These are phyloP conservation scores for Aphelocoma californica DNA, from an alignment of 2,797 vertebrate genomes.

Conservation along the genomic window DNA sequence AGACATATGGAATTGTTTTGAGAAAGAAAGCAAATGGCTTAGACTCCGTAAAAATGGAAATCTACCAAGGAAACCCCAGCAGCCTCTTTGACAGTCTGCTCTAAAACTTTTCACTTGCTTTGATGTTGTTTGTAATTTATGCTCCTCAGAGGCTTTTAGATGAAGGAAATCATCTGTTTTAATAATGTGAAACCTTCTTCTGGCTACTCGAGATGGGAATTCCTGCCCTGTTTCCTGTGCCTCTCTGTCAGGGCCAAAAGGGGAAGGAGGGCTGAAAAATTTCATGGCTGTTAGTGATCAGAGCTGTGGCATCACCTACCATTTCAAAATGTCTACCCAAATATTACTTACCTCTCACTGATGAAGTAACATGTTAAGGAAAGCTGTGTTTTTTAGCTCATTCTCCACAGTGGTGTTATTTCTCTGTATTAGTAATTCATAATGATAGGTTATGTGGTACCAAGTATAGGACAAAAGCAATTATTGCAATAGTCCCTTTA, in stretches of 20 bases:
- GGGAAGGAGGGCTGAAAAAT: slow-evolving; percentile 20
- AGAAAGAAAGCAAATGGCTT: slow-evolving; percentile 39
- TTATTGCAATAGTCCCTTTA: slow-evolving; percentile 64
- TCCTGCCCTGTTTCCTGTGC: slow-evolving; percentile 56
- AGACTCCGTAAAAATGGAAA: slow-evolving; percentile 51
- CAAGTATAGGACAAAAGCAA: slow-evolving; percentile 56
- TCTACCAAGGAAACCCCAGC: slow-evolving; percentile 47
- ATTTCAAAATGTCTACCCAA: neutral
- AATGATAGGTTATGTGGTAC: slow-evolving; percentile 49
- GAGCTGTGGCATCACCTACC: neutral
- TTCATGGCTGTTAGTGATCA: neutral
- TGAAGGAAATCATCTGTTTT: slow-evolving; percentile 67
- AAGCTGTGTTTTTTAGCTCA: slow-evolving; percentile 33
- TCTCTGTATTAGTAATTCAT: slow-evolving; percentile 61
- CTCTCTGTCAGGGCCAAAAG: slow-evolving; percentile 17
- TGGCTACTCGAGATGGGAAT: slow-evolving; percentile 48
- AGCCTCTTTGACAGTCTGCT: slow-evolving; percentile 33
- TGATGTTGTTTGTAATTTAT: slow-evolving; percentile 63
- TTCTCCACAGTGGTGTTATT: slow-evolving; percentile 36
- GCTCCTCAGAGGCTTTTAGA: slow-evolving; percentile 51
- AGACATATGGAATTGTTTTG: slow-evolving; percentile 56
- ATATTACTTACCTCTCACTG: neutral
- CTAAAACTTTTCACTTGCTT: slow-evolving; percentile 11
- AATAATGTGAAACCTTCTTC: slow-evolving; percentile 60
- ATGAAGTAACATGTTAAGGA: neutral